phyloP scores from a whole-genome alignment of 2,888 invertebrate species.

The Myopa testacea region DNA sequence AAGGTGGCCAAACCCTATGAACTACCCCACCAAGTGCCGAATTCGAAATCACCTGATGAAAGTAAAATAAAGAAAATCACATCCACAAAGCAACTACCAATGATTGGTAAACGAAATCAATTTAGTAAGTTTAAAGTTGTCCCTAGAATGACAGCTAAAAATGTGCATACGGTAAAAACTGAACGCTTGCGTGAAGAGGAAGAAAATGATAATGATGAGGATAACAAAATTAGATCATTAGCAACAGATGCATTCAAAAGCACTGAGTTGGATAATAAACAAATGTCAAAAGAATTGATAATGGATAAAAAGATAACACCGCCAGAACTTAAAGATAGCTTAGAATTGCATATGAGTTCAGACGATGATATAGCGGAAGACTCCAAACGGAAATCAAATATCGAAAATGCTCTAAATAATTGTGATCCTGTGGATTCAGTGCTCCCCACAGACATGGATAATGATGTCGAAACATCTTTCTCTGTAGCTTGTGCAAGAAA shows the following conservation, averaged over 20 bases:
- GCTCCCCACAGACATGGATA: not conserved
- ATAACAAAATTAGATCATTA: not conserved
- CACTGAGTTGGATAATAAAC: not conserved
- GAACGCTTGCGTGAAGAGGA: not conserved
- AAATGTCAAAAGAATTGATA: not conserved
- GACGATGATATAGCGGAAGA: not conserved
- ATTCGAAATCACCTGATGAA: not conserved
- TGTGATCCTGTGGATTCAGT: not conserved
- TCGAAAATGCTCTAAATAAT: not conserved
- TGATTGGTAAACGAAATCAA: conserved; percentile 69
- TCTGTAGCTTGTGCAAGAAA: conserved; percentile 44
- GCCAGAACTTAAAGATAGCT: not conserved
- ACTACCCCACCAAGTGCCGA: conserved; percentile 68
- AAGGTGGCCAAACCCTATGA: conserved; percentile 79
- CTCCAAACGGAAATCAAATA: not conserved
- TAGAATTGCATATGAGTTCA: conserved; percentile 4
- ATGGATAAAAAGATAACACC: not conserved
- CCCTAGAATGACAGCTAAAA: conserved; percentile 45
- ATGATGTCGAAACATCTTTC: not conserved
- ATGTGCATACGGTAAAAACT: not conserved
- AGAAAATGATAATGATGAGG: conserved; percentile 13
- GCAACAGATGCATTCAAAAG: not conserved
- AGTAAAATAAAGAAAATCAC: not conserved
- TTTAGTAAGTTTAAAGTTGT: conserved; percentile 63
- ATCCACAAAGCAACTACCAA: conserved; percentile 61